phyloP scores from a whole-genome alignment of 2,888 invertebrate genomes.

The Troides oblongomaculatus region DNA sequence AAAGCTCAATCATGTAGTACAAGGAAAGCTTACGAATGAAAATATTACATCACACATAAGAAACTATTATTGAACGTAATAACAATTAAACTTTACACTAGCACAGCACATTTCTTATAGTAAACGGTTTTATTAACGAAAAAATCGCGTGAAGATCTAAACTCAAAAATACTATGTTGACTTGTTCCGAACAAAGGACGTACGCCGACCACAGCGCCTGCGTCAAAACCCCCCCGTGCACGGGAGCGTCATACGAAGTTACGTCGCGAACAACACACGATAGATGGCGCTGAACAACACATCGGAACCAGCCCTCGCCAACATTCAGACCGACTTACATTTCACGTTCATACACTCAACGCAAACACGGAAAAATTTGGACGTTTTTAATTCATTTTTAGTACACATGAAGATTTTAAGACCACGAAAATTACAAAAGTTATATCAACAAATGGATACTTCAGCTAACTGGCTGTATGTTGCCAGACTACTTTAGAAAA shows the following conservation, averaged over 20 bases:
- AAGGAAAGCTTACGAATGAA: slow-evolving; percentile 56
- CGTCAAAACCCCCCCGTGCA: slow-evolving; percentile 64
- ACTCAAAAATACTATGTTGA: slow-evolving; percentile 74
- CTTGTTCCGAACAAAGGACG: slow-evolving; percentile 80
- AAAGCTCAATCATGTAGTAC: slow-evolving; percentile 69
- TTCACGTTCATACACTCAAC: background rate
- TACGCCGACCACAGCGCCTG: slow-evolving; percentile 78
- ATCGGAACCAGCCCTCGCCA: background rate
- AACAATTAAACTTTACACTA: slow-evolving; percentile 46
- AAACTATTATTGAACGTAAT: slow-evolving; percentile 45
- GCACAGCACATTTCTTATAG: slow-evolving; percentile 59
- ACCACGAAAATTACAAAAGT: too few species aligned
- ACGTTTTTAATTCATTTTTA: too few species aligned
- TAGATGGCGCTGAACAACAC: slow-evolving; percentile 63
- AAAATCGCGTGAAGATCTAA: slow-evolving; percentile 63
- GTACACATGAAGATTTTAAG: too few species aligned
- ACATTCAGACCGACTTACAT: background rate
- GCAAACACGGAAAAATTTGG: too few species aligned
- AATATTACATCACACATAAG: slow-evolving; percentile 52
- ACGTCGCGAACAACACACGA: slow-evolving; percentile 45
- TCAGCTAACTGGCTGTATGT: too few species aligned
- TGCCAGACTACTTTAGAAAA: too few species aligned
- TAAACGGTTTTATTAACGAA: slow-evolving; percentile 50
- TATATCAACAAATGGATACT: too few species aligned
- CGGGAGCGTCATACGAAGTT: slow-evolving; percentile 61